These are phyloP conservation scores for Ptychoptera contaminata DNA, from an alignment of 2,888 invertebrate species.

Conservation along the genomic window DNA sequence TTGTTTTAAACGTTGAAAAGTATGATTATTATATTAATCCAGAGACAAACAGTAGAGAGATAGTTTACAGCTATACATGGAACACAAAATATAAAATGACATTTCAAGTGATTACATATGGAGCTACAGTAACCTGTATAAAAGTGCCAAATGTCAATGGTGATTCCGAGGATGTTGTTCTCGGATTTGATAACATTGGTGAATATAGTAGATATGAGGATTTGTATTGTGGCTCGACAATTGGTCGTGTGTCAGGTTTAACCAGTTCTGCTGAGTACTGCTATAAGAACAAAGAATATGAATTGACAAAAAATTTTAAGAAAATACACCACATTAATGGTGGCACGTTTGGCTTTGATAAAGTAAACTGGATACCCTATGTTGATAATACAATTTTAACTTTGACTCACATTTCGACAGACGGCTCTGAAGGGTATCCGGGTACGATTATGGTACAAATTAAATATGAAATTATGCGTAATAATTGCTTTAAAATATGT, in stretches of 20 bases:
- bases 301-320: background rate
- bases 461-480: background rate
- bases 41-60: background rate
- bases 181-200: background rate
- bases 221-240: background rate
- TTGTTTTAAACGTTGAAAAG: no score
- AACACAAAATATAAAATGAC: background rate
- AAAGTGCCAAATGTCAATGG: slow-evolving; percentile 1
- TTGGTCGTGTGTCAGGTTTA: background rate
- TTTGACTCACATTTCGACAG: background rate
- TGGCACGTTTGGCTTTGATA: slow-evolving; percentile 1
- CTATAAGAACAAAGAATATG: background rate
- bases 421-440: slow-evolving; percentile 1
- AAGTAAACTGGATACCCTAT: slow-evolving; percentile 4
- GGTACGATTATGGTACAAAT: background rate
- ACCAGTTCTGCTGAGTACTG: background rate
- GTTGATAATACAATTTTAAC: background rate
- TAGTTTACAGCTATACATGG: background rate
- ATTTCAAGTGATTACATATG: slow-evolving; percentile 2
- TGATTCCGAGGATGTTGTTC: background rate
- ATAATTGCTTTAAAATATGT: slow-evolving; percentile 2
- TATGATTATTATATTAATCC: no score
- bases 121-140: background rate
- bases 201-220: background rate
- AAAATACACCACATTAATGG: slow-evolving; percentile 1